Conservation (phyloP, 2,113 vertebrate genomes). For the Equus przewalskii region DNA sequence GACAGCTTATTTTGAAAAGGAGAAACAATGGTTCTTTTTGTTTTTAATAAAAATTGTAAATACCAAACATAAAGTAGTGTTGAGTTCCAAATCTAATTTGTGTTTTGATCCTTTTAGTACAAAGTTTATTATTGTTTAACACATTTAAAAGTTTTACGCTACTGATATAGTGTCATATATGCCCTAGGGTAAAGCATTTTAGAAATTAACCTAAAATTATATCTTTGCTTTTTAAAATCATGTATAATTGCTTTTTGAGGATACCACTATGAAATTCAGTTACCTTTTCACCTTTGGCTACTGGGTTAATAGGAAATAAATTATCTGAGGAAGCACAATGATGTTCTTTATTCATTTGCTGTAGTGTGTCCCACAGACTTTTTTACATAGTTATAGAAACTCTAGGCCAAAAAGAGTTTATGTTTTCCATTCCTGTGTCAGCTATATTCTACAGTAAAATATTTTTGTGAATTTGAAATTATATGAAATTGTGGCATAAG, state of each 20-base stretch:
- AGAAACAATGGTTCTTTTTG: neutral
- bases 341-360: slow-evolving; percentile 53
- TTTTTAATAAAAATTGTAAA: slow-evolving; percentile 28
- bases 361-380: neutral
- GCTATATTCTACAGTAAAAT: slow-evolving; percentile 17
- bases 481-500: slow-evolving; percentile 11
- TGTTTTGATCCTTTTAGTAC: slow-evolving; percentile 35
- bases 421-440: slow-evolving; percentile 33
- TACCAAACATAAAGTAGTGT: slow-evolving; percentile 8
- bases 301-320: slow-evolving; percentile 34
- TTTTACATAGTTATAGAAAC: slow-evolving; percentile 51
- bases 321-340: slow-evolving; percentile 23
- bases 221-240: slow-evolving; percentile 44
- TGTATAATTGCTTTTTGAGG: neutral
- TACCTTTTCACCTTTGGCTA: slow-evolving; percentile 6
- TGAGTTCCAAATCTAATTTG: slow-evolving; percentile 14
- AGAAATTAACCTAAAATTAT: slow-evolving; percentile 59
- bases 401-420: neutral
- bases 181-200: slow-evolving; percentile 20
- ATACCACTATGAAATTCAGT: slow-evolving; percentile 21
- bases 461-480: slow-evolving; percentile 65
- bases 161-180: slow-evolving; percentile 31
- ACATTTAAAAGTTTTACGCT: slow-evolving; percentile 41
- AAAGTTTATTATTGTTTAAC: slow-evolving; percentile 32
- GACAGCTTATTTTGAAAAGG: slow-evolving; percentile 28